Conservation (phyloP, 2,888 invertebrate genomes). For the Scaptomyza caliginosa region DNA sequence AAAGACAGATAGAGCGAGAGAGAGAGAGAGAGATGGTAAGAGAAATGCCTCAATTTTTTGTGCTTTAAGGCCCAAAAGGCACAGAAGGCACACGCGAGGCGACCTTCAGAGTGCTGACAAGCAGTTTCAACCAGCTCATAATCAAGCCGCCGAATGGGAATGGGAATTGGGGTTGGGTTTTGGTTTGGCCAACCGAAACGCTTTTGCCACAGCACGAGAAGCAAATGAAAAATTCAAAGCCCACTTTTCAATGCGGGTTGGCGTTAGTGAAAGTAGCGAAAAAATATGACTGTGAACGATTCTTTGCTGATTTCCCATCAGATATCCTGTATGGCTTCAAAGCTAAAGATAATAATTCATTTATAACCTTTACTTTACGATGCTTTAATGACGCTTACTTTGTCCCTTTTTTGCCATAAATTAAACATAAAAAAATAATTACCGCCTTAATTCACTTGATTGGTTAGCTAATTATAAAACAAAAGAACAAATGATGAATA, state of each 20-base stretch:
- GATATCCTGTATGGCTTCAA: slow-evolving; percentile 41
- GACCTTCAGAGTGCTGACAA: slow-evolving; percentile 69
- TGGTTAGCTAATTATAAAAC: neutral
- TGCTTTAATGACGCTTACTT: neutral
- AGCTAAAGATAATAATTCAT: too few relatives aligned
- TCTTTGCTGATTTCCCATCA: neutral
- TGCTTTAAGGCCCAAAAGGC: slow-evolving; percentile 50
- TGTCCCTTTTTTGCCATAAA: too few relatives aligned
- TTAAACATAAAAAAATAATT: neutral
- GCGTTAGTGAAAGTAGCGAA: slow-evolving; percentile 21
- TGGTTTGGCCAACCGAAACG: slow-evolving; percentile 28
- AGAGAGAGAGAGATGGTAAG: too few relatives aligned
- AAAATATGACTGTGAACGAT: neutral
- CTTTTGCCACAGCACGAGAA: slow-evolving; percentile 29
- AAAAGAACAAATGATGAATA: neutral
- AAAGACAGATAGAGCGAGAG: neutral
- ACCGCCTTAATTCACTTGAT: neutral
- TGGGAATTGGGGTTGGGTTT: slow-evolving; percentile 1
- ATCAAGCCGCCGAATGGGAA: slow-evolving; percentile 35
- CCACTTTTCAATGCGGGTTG: slow-evolving; percentile 41
- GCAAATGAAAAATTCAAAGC: slow-evolving; percentile 68
- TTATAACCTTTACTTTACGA: too few relatives aligned
- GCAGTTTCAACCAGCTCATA: slow-evolving; percentile 51
- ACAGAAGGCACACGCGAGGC: slow-evolving; percentile 30
- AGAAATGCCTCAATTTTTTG: slow-evolving; percentile 72